Percentiles rank a stretch among this genome's conserved stretches.
These are phyloP conservation scores for Platysternon megacephalum DNA, from an alignment of 2,113 vertebrate genomes.

Conservation along the genomic window DNA sequence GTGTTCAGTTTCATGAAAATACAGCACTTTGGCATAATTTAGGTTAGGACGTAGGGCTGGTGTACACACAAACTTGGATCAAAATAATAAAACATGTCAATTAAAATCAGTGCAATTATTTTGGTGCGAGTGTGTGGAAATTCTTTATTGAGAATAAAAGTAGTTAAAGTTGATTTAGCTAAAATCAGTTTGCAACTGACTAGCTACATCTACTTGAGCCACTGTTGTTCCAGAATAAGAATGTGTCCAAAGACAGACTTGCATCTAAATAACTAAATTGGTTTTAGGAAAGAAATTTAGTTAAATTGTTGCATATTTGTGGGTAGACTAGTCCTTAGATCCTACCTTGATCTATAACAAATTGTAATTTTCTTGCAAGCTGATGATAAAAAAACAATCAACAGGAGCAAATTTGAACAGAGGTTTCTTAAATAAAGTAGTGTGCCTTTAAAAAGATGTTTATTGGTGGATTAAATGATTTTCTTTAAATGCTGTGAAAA, in stretches of 20 bases:
- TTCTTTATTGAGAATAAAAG: neutral
- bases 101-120: neutral
- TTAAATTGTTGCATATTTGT: neutral
- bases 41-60: neutral
- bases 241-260: neutral
- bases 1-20: neutral
- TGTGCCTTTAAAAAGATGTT: neutral
- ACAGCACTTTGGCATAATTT: neutral
- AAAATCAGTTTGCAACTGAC: neutral
- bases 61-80: neutral
- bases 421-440: neutral
- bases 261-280: neutral
- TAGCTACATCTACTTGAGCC: neutral
- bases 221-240: neutral
- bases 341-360: neutral
- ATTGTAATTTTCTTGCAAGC: neutral
- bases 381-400: too few relatives aligned
- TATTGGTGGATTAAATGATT: neutral
- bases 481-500: neutral
- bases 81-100: neutral
- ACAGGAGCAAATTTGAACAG: neutral
- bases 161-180: neutral
- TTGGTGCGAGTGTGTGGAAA: neutral
- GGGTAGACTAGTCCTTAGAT: neutral
- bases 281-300: too few relatives aligned